Conservation (phyloP, 2,113 vertebrate genomes). For the Chloropsis hardwickii region DNA sequence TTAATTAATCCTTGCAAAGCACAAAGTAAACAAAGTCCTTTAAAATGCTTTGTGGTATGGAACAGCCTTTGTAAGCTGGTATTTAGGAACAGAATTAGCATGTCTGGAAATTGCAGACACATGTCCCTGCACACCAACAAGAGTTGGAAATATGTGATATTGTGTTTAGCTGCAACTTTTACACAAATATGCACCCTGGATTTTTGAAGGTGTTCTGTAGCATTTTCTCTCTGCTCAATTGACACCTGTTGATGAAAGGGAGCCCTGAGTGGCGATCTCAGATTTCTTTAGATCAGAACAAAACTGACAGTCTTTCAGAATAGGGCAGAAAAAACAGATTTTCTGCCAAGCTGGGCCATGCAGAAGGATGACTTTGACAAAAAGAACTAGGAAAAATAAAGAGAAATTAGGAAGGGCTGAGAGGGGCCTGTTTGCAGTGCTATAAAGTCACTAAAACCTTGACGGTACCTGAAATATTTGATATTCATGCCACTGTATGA, state of each 20-base stretch:
- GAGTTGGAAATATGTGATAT: neutral
- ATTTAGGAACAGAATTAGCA: neutral
- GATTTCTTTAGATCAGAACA: constrained; percentile 4
- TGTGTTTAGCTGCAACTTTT: neutral
- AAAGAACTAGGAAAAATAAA: neutral
- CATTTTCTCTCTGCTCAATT: neutral
- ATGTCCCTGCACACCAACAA: neutral
- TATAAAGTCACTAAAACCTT: constrained; percentile 55
- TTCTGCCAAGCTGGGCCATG: neutral
- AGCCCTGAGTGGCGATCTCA: neutral
- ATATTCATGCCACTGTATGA: constrained; percentile 64
- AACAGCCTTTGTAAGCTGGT: neutral
- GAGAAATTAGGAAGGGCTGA: neutral
- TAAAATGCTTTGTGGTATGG: neutral
- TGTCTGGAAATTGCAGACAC: neutral
- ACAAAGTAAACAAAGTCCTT: neutral
- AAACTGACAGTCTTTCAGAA: neutral
- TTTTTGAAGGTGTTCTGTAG: neutral
- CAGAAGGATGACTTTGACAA: neutral
- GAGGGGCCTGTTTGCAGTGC: neutral
- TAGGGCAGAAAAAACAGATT: neutral
- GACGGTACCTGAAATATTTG: constrained; percentile 61
- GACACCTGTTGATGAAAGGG: constrained; percentile 1
- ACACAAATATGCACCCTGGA: neutral
- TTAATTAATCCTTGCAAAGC: neutral